phyloP scores from a whole-genome alignment of 2,113 vertebrate genomes.

The Boleophthalmus pectinirostris region DNA sequence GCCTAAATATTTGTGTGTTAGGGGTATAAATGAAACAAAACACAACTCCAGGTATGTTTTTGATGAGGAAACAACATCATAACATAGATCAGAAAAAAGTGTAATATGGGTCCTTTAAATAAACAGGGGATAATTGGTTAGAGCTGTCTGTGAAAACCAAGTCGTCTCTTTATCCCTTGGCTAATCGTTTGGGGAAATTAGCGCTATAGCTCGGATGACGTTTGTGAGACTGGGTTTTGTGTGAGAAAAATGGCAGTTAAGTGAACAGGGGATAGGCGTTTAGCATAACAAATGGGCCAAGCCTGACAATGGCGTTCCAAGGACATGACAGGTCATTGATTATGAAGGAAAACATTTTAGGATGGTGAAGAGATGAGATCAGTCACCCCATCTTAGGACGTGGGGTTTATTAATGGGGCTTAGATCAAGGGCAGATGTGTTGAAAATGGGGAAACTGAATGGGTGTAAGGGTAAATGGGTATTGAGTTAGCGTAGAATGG shows the following conservation, averaged over 20 bases:
- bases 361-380: constrained; percentile 15
- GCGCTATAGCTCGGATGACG: not conserved
- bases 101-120: no score
- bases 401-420: no score
- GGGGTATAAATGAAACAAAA: no score
- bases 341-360: constrained; percentile 11
- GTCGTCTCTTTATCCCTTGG: no score
- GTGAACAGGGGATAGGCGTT: constrained; percentile 10
- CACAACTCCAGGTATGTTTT: no score
- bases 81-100: no score
- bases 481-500: not conserved
- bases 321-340: not conserved
- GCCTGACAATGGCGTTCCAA: constrained; percentile 13
- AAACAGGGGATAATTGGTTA: no score
- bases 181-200: no score
- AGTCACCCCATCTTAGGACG: not conserved
- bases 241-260: constrained; percentile 4
- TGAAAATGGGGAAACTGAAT: not conserved
- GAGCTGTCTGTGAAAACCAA: no score
- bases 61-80: no score
- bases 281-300: constrained; percentile 17
- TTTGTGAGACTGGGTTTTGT: not conserved
- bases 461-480: not conserved
- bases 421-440: not conserved
- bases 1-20: no score